Conservation (phyloP, 2,888 invertebrate species). For the Catocala nupta region DNA sequence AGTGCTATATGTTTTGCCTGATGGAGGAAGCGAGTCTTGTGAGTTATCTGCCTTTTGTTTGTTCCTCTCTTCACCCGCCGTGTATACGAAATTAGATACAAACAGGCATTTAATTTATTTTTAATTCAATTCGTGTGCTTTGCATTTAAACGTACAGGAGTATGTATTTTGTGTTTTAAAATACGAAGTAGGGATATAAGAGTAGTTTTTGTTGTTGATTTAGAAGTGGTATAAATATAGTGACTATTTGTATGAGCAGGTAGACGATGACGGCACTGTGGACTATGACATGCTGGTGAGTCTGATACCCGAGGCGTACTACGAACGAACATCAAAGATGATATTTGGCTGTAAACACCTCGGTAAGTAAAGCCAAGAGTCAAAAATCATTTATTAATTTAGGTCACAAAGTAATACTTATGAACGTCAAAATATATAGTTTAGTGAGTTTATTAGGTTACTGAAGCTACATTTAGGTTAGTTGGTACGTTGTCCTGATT, state of each 20-base stretch:
- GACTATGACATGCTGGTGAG: slow-evolving; percentile 83
- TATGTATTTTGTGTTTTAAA: slow-evolving; percentile 22
- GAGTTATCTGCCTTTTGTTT: slow-evolving; percentile 77
- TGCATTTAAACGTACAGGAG: slow-evolving; percentile 51
- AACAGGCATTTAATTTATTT: slow-evolving; percentile 71
- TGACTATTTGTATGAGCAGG: slow-evolving; percentile 54
- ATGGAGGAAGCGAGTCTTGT: slow-evolving; percentile 84
- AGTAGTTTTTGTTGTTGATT: neutral
- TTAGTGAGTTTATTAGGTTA: too few species aligned
- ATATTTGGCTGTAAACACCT: slow-evolving; percentile 75
- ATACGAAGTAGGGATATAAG: neutral
- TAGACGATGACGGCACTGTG: slow-evolving; percentile 75
- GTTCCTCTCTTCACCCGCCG: slow-evolving; percentile 64
- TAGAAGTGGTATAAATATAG: slow-evolving; percentile 1
- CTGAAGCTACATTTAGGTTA: too few species aligned
- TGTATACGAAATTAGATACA: slow-evolving; percentile 67
- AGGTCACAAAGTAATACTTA: too few species aligned
- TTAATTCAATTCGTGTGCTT: slow-evolving; percentile 64
- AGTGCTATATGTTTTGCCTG: slow-evolving; percentile 87
- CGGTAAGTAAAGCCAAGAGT: slow-evolving; percentile 57
- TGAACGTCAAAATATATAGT: too few species aligned
- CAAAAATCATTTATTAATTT: too few species aligned
- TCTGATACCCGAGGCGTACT: slow-evolving; percentile 80
- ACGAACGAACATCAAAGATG: slow-evolving; percentile 74
- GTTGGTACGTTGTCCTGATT: too few species aligned